phyloP scores from a whole-genome alignment of 2,888 invertebrate genomes.

The Sminthurinus aureus region DNA sequence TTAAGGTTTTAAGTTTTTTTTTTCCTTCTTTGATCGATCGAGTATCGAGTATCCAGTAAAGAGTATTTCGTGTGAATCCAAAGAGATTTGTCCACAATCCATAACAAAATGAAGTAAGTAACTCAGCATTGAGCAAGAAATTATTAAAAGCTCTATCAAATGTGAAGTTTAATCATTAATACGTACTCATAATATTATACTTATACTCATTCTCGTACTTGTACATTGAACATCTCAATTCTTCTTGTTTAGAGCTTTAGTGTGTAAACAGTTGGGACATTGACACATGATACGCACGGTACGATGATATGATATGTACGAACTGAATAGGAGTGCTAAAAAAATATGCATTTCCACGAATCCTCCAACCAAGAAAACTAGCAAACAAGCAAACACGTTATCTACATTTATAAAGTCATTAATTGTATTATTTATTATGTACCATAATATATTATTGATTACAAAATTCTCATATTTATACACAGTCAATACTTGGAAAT shows the following conservation, averaged over 20 bases:
- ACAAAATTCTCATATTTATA: background rate
- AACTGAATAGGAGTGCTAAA: too few relatives aligned
- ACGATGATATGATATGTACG: background rate
- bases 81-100: slow-evolving; percentile 15
- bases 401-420: too few relatives aligned
- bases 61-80: slow-evolving; percentile 23
- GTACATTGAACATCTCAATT: too few relatives aligned
- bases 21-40: slow-evolving; percentile 22
- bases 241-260: background rate
- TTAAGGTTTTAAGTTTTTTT: background rate
- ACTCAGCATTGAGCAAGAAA: slow-evolving; percentile 7
- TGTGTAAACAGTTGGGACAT: slow-evolving; percentile 24
- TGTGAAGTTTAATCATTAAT: background rate
- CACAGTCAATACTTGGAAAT: background rate
- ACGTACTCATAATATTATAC: background rate
- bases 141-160: slow-evolving; percentile 11
- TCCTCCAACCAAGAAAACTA: too few relatives aligned
- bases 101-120: background rate
- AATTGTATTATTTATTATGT: background rate
- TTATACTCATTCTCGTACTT: too few relatives aligned
- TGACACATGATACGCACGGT: slow-evolving; percentile 17
- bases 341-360: too few relatives aligned
- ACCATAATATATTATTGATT: background rate
- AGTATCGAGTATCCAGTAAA: too few relatives aligned
- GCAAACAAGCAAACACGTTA: too few relatives aligned